Evolutionary conservation across 2,888 invertebrate species (phyloP).

Genomic region (Ypsolopha scabrella): DNA sequence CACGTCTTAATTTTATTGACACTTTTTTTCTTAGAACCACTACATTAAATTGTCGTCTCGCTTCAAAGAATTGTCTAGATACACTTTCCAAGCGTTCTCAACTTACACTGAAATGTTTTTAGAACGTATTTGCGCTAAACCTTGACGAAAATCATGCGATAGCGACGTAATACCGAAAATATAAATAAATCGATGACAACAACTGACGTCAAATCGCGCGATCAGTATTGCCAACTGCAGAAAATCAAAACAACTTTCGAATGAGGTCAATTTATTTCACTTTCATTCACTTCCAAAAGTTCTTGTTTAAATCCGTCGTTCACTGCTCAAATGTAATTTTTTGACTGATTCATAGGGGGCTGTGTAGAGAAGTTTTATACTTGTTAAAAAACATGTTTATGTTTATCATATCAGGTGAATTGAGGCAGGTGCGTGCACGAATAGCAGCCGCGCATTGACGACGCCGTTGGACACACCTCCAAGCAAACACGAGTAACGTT

Average conservation of each 20-base stretch:
- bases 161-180: constrained; percentile 15
- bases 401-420: neutral
- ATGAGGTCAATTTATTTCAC: constrained; percentile 11
- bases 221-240: constrained; percentile 39
- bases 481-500: constrained; percentile 21
- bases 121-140: constrained; percentile 13
- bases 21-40: too few relatives aligned
- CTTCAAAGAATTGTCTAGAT: too few relatives aligned
- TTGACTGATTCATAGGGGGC: constrained; percentile 3
- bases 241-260: constrained; percentile 22
- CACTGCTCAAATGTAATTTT: neutral
- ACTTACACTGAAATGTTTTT: neutral
- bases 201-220: constrained; percentile 48
- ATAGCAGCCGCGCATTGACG: constrained; percentile 3
- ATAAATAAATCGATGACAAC: constrained; percentile 51
- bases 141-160: constrained; percentile 19
- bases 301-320: neutral
- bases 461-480: constrained; percentile 36
- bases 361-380: constrained; percentile 28
- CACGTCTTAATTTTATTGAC: too few relatives aligned
- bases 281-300: constrained; percentile 10
- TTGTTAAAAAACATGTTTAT: constrained; percentile 42
- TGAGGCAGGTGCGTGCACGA: neutral
- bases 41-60: too few relatives aligned
- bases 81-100: neutral